These are phyloP conservation scores for Cryptops parisi DNA, from an alignment of 2,888 invertebrate species.

Conservation along the genomic window DNA sequence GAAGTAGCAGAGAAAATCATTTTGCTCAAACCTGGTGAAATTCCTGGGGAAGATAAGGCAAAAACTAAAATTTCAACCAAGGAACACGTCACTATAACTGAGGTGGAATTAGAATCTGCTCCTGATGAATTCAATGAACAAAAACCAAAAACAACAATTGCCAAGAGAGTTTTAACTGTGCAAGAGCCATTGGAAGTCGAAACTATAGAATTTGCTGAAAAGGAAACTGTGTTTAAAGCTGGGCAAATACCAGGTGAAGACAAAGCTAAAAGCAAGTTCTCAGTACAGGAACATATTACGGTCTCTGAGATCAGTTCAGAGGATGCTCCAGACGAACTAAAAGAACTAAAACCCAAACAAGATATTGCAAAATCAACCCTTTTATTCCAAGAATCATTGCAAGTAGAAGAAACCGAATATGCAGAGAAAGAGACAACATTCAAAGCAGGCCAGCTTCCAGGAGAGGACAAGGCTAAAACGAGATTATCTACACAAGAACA, in stretches of 20 bases:
- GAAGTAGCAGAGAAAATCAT: constrained; percentile 12
- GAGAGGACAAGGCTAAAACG: constrained; percentile 13
- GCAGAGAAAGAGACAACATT: constrained; percentile 15
- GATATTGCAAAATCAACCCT: constrained; percentile 7
- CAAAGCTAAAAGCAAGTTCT: constrained; percentile 8
- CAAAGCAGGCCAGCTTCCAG: constrained; percentile 9
- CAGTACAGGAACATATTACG: constrained; percentile 16
- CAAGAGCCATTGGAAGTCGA: constrained; percentile 3
- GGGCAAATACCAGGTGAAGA: constrained; percentile 11
- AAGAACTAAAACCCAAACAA: constrained; percentile 1
- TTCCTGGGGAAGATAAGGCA: constrained; percentile 40
- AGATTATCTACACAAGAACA: constrained; percentile 13
- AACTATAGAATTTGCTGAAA: constrained; percentile 1
- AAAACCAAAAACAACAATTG: constrained; percentile 24
- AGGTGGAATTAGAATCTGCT: constrained; percentile 32
- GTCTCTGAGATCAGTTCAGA: constrained; percentile 10
- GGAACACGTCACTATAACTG: constrained; percentile 32
- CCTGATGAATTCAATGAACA: constrained; percentile 24
- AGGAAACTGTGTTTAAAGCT: not conserved
- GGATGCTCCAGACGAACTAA: constrained; percentile 10
- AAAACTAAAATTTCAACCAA: constrained; percentile 25
- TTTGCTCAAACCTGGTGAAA: constrained; percentile 14
- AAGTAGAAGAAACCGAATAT: constrained; percentile 9
- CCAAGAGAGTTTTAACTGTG: constrained; percentile 19
- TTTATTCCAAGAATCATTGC: constrained; percentile 12